A percentile compares a stretch with the other conserved stretches of the same genome.
phyloP scores from a whole-genome alignment of 23 tunicate genomes.

The Trididemnum nubilum region DNA sequence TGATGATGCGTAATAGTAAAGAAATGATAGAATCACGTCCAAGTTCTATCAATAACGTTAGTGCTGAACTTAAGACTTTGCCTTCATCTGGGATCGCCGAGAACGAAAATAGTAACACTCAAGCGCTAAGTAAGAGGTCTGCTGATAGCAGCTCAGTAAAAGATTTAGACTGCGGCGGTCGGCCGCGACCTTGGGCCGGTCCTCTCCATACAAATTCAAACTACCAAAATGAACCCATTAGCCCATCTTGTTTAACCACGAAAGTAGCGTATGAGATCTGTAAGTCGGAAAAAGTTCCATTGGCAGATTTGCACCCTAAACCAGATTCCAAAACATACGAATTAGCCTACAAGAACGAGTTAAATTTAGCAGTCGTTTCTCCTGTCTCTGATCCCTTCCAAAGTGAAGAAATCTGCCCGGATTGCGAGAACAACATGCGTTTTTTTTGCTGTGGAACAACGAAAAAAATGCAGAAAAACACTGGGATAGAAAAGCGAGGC shows the following conservation, averaged over 20 bases:
- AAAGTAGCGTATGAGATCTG: no score
- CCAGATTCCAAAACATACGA: not conserved
- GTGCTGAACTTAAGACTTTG: not conserved
- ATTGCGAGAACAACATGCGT: not conserved
- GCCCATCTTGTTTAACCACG: no score
- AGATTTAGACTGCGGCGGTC: not conserved
- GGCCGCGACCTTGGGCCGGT: not conserved
- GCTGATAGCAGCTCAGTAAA: not conserved
- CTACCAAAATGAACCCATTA: not conserved
- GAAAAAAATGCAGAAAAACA: not conserved
- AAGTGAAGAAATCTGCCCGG: not conserved
- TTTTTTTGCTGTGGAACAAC: not conserved
- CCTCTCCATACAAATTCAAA: not conserved
- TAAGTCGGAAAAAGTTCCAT: not conserved
- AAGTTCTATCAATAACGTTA: not conserved
- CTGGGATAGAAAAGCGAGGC: not conserved
- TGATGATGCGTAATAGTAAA: not conserved
- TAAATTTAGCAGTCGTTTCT: not conserved
- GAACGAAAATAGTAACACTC: not conserved
- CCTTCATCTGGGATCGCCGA: not conserved
- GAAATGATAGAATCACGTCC: not conserved
- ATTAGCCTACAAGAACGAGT: not conserved
- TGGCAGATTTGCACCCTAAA: not conserved
- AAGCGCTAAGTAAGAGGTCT: not conserved
- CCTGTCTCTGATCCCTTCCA: no score